Conservation (phyloP, 2,888 invertebrate species). For the Camponotus fellah region DNA sequence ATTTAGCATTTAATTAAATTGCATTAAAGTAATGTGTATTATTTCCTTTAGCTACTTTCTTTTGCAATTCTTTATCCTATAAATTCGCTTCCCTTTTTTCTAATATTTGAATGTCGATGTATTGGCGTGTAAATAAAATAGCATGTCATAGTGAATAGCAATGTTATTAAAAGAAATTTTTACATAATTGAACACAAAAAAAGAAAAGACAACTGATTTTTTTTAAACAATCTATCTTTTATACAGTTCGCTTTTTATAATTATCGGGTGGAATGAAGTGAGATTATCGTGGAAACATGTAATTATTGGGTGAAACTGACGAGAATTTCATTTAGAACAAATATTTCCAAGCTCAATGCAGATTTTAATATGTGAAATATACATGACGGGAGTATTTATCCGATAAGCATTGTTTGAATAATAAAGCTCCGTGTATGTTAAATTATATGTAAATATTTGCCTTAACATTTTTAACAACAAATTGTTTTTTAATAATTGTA, state of each 20-base stretch:
- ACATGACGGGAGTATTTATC: neutral
- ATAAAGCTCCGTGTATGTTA: slow-evolving; percentile 31
- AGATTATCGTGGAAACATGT: neutral
- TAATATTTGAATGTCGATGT: slow-evolving; percentile 22
- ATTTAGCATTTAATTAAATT: slow-evolving; percentile 62
- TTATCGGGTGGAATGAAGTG: neutral
- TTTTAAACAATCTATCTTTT: neutral
- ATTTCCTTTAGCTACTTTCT: neutral
- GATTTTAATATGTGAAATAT: slow-evolving; percentile 32
- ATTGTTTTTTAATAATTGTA: slow-evolving; percentile 38
- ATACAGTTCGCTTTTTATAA: neutral
- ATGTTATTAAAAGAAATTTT: slow-evolving; percentile 22
- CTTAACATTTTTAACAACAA: slow-evolving; percentile 40
- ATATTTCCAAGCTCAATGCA: slow-evolving; percentile 17
- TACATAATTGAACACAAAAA: neutral
- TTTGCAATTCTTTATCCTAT: neutral
- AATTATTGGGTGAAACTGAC: neutral
- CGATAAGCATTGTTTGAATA: slow-evolving; percentile 45
- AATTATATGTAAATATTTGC: slow-evolving; percentile 38
- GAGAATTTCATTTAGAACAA: slow-evolving; percentile 4
- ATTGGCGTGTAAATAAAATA: neutral
- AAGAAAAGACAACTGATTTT: neutral
- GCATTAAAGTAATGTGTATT: slow-evolving; percentile 49
- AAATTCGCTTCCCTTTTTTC: slow-evolving; percentile 17
- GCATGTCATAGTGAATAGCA: neutral